These are phyloP conservation scores for Micropterix aruncella DNA, from an alignment of 2,888 invertebrate genomes.

Conservation along the genomic window DNA sequence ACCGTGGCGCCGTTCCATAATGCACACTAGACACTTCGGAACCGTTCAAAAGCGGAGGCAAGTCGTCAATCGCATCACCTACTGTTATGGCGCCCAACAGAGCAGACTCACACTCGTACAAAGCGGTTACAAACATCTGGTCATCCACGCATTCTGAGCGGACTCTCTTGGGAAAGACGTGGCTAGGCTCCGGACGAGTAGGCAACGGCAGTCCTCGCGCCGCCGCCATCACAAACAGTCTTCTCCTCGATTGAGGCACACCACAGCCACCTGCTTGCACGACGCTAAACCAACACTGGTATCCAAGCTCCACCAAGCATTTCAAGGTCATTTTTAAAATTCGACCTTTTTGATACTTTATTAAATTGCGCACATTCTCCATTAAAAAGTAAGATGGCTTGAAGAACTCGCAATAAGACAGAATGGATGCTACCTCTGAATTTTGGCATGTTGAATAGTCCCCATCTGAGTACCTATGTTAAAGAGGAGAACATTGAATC, in stretches of 20 bases:
- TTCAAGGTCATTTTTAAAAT: constrained; percentile 33
- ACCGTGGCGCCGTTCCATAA: constrained; percentile 24
- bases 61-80: constrained; percentile 33
- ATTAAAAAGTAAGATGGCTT: constrained; percentile 35
- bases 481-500: no score
- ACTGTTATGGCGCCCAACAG: constrained; percentile 25
- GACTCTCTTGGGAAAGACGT: constrained; percentile 28
- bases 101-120: constrained; percentile 17
- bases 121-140: constrained; percentile 11
- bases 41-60: constrained; percentile 29
- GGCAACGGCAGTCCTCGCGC: constrained; percentile 36
- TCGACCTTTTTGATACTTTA: constrained; percentile 30
- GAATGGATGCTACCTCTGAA: constrained; percentile 32
- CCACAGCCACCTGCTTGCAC: constrained; percentile 40
- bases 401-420: constrained; percentile 39
- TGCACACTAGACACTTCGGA: constrained; percentile 21
- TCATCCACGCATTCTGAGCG: constrained; percentile 11
- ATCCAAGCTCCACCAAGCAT: constrained; percentile 34
- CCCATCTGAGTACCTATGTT: constrained; percentile 30
- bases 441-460: constrained; percentile 37
- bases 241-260: constrained; percentile 34
- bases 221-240: constrained; percentile 36
- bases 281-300: constrained; percentile 38
- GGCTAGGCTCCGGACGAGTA: constrained; percentile 30
- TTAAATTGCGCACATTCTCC: constrained; percentile 41